Percentiles rank a stretch among this genome's conserved stretches.
Evolutionary conservation across 2,113 vertebrate species (phyloP).

Genomic region (Chloebia gouldiae): DNA sequence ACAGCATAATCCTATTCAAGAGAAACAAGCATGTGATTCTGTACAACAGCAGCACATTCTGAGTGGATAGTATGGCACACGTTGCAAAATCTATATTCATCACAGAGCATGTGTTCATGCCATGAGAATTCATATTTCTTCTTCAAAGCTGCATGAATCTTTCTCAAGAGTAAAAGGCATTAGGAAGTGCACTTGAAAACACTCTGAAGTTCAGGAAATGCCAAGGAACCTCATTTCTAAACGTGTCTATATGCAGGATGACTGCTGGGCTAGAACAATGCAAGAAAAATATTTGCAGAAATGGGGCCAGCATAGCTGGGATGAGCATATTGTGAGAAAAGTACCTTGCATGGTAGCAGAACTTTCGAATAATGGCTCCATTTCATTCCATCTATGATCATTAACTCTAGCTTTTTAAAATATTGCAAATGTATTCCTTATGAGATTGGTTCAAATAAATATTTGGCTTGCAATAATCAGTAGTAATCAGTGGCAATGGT

Average conservation of each 20-base stretch:
- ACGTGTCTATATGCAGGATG: not conserved
- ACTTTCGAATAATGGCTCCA: not conserved
- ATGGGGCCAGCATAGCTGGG: not conserved
- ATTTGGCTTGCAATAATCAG: not conserved
- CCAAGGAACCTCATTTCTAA: slow-evolving; percentile 14
- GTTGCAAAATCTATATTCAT: not conserved
- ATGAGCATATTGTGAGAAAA: not conserved
- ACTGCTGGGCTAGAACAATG: slow-evolving; percentile 6
- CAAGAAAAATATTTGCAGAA: not conserved
- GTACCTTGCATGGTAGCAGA: not conserved
- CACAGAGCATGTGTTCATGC: not conserved
- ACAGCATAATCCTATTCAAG: not conserved
- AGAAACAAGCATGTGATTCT: not conserved
- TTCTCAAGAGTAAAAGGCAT: not conserved
- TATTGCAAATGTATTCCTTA: not conserved
- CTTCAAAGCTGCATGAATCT: not conserved
- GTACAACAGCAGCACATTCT: not conserved
- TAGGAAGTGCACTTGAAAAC: not conserved
- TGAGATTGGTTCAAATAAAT: not conserved
- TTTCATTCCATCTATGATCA: not conserved
- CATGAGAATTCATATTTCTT: not conserved
- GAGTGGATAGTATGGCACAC: not conserved
- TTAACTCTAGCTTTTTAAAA: not conserved
- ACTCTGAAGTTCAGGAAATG: slow-evolving; percentile 19
- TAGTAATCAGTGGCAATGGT: not conserved